Evolutionary conservation across 2,113 vertebrate species (phyloP), one percentile per base, ranked within the genome.

Genomic region (Oryzias melastigma): DNA sequence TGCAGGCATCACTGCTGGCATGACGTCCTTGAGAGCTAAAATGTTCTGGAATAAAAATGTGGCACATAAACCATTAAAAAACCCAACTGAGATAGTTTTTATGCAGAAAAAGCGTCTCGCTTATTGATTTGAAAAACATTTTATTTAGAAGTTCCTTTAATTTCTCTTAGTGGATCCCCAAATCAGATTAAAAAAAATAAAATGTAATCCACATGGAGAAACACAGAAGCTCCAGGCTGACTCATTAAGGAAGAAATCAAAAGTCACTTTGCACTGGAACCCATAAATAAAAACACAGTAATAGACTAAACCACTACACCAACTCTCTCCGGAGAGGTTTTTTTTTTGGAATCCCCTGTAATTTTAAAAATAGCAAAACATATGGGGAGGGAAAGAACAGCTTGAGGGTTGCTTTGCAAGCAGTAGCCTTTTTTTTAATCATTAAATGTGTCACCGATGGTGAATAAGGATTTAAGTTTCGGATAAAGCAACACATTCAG

Each of bases 401-500:
- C 19, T 56, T 43, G 18, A 68, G 58, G 58, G 53, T 27, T 42
- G 44, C 44, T 53, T 45, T 22, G 43, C 55, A 62, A 65, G 52
- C 45, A 68, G 43, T 44, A 44, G 16, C 18, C 18, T 46, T 46
- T n/a, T 17, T 46, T 18, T 44, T 43, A 56, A 80, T 73, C 76
- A 66, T 72, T 78, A 60, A 67, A 59, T 67, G 42, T 73, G 42
- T 74, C 58, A 80, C 41, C 66, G 43, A 79, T 81, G 76, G 68
- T 49, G 59, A 63, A 59, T 62, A 52, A 48, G 44, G 57, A 53
- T 43, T 62, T 48, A 55, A 46, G 49, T 66, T 61, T 67, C 42
- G 57, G 52, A 68, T 50, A 54, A 68, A 81, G 75, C 64, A 71
- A 66, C 56, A 66, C 65, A 40, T 4, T 88, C 87, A 85, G 84